A percentile compares a stretch with the other conserved stretches of the same genome.
Evolutionary conservation across 2,888 invertebrate genomes (phyloP).

Genomic region (Calameuta filiformis): DNA sequence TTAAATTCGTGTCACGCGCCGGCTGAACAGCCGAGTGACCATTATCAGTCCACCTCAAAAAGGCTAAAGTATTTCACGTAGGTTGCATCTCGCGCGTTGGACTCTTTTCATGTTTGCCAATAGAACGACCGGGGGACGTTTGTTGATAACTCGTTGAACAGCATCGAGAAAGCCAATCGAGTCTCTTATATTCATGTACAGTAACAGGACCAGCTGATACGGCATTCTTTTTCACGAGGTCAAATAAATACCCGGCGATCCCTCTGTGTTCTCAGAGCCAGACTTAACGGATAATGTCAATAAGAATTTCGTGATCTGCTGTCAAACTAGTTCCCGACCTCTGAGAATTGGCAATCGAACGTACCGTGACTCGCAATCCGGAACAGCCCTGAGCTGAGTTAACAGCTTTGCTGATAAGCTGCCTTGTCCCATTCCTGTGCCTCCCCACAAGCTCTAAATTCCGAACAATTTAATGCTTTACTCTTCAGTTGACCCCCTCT

Average conservation of each 20-base stretch:
- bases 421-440: not conserved
- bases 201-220: not conserved
- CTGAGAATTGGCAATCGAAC: not conserved
- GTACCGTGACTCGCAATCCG: not conserved
- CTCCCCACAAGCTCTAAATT: not conserved
- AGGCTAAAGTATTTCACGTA: not conserved
- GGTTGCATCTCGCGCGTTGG: not conserved
- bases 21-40: not conserved
- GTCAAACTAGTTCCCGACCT: not conserved
- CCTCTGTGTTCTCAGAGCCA: not conserved
- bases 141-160: not conserved
- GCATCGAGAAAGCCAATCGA: not conserved
- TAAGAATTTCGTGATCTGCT: constrained; percentile 1
- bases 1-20: not conserved
- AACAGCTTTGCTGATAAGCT: not conserved
- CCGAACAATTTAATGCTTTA: not conserved
- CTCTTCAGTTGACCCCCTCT: not conserved
- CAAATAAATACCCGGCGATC: not conserved
- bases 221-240: not conserved
- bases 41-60: not conserved
- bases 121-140: not conserved
- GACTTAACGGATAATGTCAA: constrained; percentile 7
- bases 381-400: not conserved
- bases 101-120: not conserved
- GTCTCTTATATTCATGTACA: not conserved